Evolutionary conservation across 2,888 invertebrate genomes (phyloP), one percentile per base, ranked within the genome.

Genomic region (Leptopterna dolabrata): DNA sequence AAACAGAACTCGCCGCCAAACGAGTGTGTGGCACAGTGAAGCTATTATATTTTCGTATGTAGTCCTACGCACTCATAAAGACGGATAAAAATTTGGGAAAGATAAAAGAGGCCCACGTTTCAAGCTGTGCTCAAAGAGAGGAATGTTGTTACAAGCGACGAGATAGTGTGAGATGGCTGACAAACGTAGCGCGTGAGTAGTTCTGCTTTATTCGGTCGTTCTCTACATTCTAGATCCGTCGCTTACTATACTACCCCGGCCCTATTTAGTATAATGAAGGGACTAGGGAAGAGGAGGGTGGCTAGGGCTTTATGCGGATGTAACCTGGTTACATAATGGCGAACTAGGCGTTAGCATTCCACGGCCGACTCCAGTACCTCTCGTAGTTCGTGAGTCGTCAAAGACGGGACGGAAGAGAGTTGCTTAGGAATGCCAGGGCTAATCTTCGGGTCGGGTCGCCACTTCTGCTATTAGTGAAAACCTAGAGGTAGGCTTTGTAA

Each of bases 241-340:
- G 0, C 51, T 11, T 63, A 63, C 63, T 55, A 3, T 36, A 36
- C 19, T 63, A 24, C 24, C 24, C 63, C 19, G 19, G 63, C 13
- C 24, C 6, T 63, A 63, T 63, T 63, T 63, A 63, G 9, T 63
- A 63, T 19, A 27, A 63, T 24, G 63, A 63, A 63, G 63, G 63
- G 63, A 24, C 63, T 24, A 63, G 4, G 7, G 63, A 63, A 78
- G 14, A 43, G 45, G 24, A 73, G 19, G 45, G 24, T 6, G 14
- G 14, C 4, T 19, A 11, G 30, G 71, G 19, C 45, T 78, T 47
- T 45, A 78, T 78, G 78, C 78, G 78, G 47, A 78, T 78, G 78
- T 78, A 78, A 78, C 78, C 78, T 78, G 78, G 45, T 78, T 78
- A 78, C 45, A 78, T 78, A 78, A 78, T 78, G 43, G 0, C 45